Evolutionary conservation across 2,797 vertebrate species (phyloP).

Genomic region (Peromyscus eremicus): DNA sequence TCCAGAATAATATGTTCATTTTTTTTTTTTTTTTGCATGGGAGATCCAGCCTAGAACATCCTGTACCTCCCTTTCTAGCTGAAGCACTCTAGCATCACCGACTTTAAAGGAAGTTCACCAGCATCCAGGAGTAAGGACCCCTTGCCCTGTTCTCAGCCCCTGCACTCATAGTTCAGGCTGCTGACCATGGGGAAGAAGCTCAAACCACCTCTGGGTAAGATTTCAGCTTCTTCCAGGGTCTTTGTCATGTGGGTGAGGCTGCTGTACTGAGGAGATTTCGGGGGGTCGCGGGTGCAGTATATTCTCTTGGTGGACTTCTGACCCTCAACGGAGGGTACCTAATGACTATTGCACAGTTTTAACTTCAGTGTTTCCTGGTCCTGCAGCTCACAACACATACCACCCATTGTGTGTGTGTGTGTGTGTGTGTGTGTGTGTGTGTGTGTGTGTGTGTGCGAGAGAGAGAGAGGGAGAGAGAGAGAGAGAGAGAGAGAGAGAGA

Average conservation of each 20-base stretch:
- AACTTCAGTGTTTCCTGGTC: conserved; percentile 29
- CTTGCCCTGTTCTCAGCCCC: background rate
- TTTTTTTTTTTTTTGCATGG: background rate
- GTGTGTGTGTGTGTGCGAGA: too few relatives aligned
- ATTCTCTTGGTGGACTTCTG: background rate
- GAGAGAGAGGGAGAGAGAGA: too few relatives aligned
- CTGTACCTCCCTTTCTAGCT: conserved; percentile 16
- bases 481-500: too few relatives aligned
- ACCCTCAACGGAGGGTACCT: background rate
- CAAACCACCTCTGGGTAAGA: background rate
- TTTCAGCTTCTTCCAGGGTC: background rate
- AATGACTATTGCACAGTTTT: background rate
- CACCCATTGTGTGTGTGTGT: background rate
- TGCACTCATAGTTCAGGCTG: background rate
- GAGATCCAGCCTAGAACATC: conserved; percentile 35
- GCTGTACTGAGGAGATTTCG: background rate
- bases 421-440: too few relatives aligned
- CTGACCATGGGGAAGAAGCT: background rate
- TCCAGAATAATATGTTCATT: background rate
- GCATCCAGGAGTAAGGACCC: background rate
- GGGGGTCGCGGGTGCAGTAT: background rate
- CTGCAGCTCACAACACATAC: conserved; percentile 60
- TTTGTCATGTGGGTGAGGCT: background rate
- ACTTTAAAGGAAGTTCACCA: background rate
- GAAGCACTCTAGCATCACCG: background rate